Evolutionary conservation across 2,888 invertebrate genomes (phyloP), one percentile per base, ranked within the genome.

Genomic region (Stenodema calcarata): DNA sequence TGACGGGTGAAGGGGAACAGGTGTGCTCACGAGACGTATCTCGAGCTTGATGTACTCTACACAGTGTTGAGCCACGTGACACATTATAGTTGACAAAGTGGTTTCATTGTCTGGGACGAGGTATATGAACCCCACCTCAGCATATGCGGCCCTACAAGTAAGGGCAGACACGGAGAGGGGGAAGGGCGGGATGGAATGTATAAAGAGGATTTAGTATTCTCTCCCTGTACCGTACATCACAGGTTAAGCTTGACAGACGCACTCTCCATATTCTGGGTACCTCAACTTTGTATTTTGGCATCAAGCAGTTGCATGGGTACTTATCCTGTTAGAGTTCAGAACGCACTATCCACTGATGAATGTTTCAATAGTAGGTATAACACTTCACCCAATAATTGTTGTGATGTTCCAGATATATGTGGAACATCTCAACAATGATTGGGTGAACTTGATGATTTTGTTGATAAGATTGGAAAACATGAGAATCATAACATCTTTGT

Each of bases 11-110:
- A 30, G 73, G 70, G 73, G 73, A 73, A 73, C 73, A 73, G 73
- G 73, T 73, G 73, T 73, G 73, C 41, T 30, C 41, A 12, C 73
- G 35, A n/a, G 62, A 23, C 62, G 23, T 23, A 62, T 62, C 11
- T 11, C 27, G 18, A 27, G 62, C 62, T 62, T 62, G 23, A 62
- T 62, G 62, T 62, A 62, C 41, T 30, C 73, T 0, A 18, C 35
- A 41, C 18, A 2, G 73, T 35, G 73, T 73, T 73, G 73, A 73
- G 41, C 73, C 73, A 35, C 73, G 73, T 73, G 73, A 73, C 73
- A 73, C 73, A 73, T 73, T 73, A 73, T 73, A 73, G 35, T 73
- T 73, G 73, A 73, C 73, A 73, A 73, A 73, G 35, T 73, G 73
- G n/a, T 73, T 73, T 73, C 73, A 73, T 73, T 73, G 73, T 73